These are phyloP conservation scores for Bombus sylvicola DNA, from an alignment of 1,140 invertebrate species.

Conservation along the genomic window DNA sequence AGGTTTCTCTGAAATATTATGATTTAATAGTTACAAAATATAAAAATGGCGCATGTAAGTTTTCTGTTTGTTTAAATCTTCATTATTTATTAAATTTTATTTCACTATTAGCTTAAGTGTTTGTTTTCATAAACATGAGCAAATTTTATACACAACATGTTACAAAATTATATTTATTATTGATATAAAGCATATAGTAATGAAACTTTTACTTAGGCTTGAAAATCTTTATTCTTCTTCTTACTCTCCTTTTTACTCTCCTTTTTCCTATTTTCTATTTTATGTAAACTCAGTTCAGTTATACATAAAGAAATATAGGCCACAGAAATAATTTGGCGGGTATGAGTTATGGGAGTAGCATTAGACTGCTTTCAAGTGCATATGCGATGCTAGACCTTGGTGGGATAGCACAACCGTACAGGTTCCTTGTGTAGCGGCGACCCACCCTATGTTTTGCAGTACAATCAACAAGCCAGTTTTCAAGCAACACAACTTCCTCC, in stretches of 20 bases:
- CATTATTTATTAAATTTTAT: not conserved
- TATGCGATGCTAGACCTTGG: conserved; percentile 81
- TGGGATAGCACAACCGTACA: conserved; percentile 82
- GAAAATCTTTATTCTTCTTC: not conserved
- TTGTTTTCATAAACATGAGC: not conserved
- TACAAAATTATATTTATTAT: not conserved
- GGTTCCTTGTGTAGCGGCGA: conserved; percentile 83
- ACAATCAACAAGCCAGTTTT: conserved; percentile 76
- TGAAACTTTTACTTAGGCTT: not conserved
- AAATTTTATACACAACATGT: not conserved
- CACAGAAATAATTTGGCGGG: conserved; percentile 71
- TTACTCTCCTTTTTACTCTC: not conserved
- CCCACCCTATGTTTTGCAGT: conserved; percentile 82
- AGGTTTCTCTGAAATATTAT: not conserved
- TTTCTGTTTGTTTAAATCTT: not conserved
- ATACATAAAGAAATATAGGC: conserved; percentile 74
- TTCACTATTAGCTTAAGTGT: not conserved
- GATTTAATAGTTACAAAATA: not conserved
- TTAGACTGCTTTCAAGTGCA: conserved; percentile 75
- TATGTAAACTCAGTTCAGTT: conserved; percentile 71
- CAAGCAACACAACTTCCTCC: conserved; percentile 65
- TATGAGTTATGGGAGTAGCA: conserved; percentile 79
- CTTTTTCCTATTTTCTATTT: conserved; percentile 8
- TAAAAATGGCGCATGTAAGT: not conserved
- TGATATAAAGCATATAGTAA: not conserved